phyloP scores from a whole-genome alignment of 1,140 invertebrate genomes.

The Pseudomyrmex flavicornis region DNA sequence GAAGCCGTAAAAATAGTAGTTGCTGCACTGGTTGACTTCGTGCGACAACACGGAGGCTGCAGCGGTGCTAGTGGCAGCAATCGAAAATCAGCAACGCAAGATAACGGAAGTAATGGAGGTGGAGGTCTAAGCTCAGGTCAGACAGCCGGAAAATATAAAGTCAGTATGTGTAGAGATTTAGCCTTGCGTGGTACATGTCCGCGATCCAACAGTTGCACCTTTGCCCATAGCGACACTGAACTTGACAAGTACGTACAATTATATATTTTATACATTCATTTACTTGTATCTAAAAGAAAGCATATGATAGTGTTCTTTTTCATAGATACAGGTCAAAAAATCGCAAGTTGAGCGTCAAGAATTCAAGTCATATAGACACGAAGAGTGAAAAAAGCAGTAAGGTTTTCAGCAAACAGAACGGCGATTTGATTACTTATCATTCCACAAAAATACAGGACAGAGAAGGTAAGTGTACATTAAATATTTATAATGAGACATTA shows the following conservation, averaged over 20 bases:
- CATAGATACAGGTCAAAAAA: conserved; percentile 87
- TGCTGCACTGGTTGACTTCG: conserved; percentile 93
- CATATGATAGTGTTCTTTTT: conserved; percentile 49
- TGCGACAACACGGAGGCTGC: conserved; percentile 88
- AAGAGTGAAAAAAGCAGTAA: conserved; percentile 78
- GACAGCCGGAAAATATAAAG: conserved; percentile 92
- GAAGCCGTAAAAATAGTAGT: conserved; percentile 93
- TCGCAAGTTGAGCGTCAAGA: conserved; percentile 84
- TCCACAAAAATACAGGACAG: conserved; percentile 79
- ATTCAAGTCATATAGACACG: conserved; percentile 69
- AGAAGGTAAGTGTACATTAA: conserved; percentile 73
- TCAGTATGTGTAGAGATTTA: conserved; percentile 95
- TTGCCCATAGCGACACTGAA: conserved; percentile 96
- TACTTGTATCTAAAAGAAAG: not conserved
- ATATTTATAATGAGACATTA: conserved; percentile 26
- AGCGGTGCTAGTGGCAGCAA: conserved; percentile 72
- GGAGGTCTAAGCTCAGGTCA: conserved; percentile 86
- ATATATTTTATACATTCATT: not conserved
- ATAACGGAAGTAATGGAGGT: conserved; percentile 69
- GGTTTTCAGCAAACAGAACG: conserved; percentile 79
- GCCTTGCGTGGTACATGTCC: conserved; percentile 92
- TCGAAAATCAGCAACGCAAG: conserved; percentile 85
- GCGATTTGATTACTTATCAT: conserved; percentile 76
- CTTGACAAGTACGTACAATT: conserved; percentile 90
- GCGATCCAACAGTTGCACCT: conserved; percentile 94